Evolutionary conservation across 1,140 invertebrate genomes (phyloP).

Genomic region (Drosophila rhopaloa): DNA sequence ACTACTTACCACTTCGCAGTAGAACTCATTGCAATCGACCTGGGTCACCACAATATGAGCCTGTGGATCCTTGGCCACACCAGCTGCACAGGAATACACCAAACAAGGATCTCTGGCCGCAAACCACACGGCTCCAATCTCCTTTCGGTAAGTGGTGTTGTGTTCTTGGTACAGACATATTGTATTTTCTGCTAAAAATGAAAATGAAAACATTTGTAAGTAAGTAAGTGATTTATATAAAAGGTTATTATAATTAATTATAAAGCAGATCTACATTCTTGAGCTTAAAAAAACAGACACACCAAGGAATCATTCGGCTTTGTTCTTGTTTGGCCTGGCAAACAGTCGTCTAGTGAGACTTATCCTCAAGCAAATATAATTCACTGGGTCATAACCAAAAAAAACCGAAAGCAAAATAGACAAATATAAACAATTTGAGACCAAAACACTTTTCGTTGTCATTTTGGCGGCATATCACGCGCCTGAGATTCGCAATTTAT

Average conservation of each 20-base stretch:
- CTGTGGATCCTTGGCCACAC: slow-evolving; percentile 45
- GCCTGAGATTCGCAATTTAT: slow-evolving; percentile 44
- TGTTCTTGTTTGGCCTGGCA: slow-evolving; percentile 28
- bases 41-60: slow-evolving; percentile 69
- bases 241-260: too few species aligned
- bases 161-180: slow-evolving; percentile 59
- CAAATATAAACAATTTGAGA: slow-evolving; percentile 41
- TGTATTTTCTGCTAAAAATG: slow-evolving; percentile 23
- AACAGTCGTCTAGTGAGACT: slow-evolving; percentile 28
- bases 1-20: slow-evolving; percentile 77
- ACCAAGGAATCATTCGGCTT: slow-evolving; percentile 15
- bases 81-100: slow-evolving; percentile 68
- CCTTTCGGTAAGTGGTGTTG: slow-evolving; percentile 57
- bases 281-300: neutral
- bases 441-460: slow-evolving; percentile 22
- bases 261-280: too few species aligned
- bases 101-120: slow-evolving; percentile 55
- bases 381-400: slow-evolving; percentile 24
- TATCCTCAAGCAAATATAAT: slow-evolving; percentile 39
- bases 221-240: neutral
- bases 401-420: slow-evolving; percentile 25
- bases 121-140: slow-evolving; percentile 71
- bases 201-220: neutral
- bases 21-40: slow-evolving; percentile 79
- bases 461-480: slow-evolving; percentile 46